Evolutionary conservation across 2,797 vertebrate genomes (phyloP), one percentile per base, ranked within the genome.

Genomic region (Sebastes itinus): DNA sequence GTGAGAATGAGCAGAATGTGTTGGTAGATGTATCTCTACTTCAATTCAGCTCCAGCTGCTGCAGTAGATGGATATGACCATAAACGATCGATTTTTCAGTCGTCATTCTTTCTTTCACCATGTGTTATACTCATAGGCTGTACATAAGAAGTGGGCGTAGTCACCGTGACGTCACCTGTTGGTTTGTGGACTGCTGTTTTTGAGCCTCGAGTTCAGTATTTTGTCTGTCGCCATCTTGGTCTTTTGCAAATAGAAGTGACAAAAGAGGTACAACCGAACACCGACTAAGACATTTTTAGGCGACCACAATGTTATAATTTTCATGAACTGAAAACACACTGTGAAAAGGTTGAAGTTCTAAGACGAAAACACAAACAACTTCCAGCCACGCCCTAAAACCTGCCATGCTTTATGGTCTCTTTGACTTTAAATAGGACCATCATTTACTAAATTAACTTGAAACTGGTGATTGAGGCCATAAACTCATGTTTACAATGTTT

Each of bases 1-100:
- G 71, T 58, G 38, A 70, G 71, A 83, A 30, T 38, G 18, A 73
- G 76, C 75, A 55, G 78, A 70, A 72, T 7, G 30, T 14, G 56
- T 67, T 68, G 18, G 20, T 52, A 12, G 59, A 22, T 56, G 69
- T 30, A 27, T 58, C 81, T 76, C 56, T 62, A 65, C 35, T 60
- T 82, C 28, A 46, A 5, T 67, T 54, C 22, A 11, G 22, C 71
- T 80, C n/a, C 11, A 58, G 59, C 52, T 49, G 20, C 23, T 73
- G 35, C 62, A 60, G 54, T 2, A 32, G 23, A 35, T 23, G 70
- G 14, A 28, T 46, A 25, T 33, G 23, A 67, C 49, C 33, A 75
- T 69, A 33, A 63, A 73, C 35, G 12, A 38, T 67, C 12, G 30
- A 35, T 73, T 71, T 70, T 32, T 13, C 67, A 65, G 20, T 64